Base-by-base conservation (phyloP, 1,140 invertebrate species). In the Planococcus citri region DNA sequence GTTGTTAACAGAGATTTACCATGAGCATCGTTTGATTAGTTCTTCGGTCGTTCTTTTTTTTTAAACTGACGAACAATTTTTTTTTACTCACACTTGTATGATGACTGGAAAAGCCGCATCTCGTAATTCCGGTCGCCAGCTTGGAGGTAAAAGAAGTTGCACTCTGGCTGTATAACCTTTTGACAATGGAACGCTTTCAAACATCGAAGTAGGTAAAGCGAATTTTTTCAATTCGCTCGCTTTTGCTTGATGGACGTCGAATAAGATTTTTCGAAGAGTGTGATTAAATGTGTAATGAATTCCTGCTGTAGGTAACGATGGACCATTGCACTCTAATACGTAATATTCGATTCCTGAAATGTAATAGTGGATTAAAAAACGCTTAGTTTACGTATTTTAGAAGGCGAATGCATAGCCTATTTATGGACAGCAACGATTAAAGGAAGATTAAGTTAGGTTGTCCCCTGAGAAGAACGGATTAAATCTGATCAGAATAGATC, bases 41-140 rank as follows among this genome's bases (percentile, higher is more conserved):
- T 37, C 14, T 37, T 37, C 6, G 33, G 33, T 6, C 33, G 14
- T 14, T 8, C n/a, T n/a, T n/a, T n/a, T n/a, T n/a, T n/a, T n/a
- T n/a, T n/a, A n/a, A n/a, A n/a, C 14, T 37, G 33, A 37, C 14
- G 6, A 37, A 14, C n/a, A 37, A 37, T n/a, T 37, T 37, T 37
- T 8, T 37, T 27, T 69, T 69, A 80, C 85, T 81, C 81, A 88
- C 82, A 92, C 88, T 80, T 92, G 87, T 64, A 92, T 88, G 61
- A 92, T 82, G 10, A 91, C 88, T 9, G 89, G 89, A 80, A 90
- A 92, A 25, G 89, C 88, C 27, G 89, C 89, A 78, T 92, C 89
- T 17, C 89, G 79, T 6, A 92, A 80, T 75, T 92, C 89, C 76
- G 89, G 88, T 20, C 89, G 80, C 89, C 89, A 92, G 71, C 87